phyloP scores from a whole-genome alignment of 2,888 invertebrate genomes.

The Oscheius myriophilus region DNA sequence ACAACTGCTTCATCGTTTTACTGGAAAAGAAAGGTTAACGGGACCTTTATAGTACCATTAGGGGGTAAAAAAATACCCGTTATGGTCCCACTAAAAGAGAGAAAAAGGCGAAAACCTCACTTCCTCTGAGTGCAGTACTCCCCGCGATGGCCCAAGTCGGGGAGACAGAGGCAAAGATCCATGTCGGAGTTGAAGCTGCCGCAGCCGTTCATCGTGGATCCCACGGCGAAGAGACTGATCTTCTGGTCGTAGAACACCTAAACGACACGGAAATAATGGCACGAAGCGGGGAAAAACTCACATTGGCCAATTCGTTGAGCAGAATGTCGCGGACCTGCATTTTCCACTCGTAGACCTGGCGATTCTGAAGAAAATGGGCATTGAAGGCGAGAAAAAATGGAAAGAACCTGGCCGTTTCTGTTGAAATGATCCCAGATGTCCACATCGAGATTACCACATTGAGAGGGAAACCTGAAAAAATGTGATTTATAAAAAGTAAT shows the following conservation, averaged over 20 bases:
- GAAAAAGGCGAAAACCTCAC: too few relatives aligned
- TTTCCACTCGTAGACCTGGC: slow-evolving; percentile 29
- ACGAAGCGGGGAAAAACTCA: neutral
- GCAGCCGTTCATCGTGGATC: slow-evolving; percentile 68
- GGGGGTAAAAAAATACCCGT: too few relatives aligned
- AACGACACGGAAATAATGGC: neutral
- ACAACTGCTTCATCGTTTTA: too few relatives aligned
- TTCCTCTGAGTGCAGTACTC: neutral
- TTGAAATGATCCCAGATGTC: slow-evolving; percentile 29
- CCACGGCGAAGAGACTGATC: slow-evolving; percentile 43
- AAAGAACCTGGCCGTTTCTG: slow-evolving; percentile 25
- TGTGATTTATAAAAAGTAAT: neutral
- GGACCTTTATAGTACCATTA: too few relatives aligned
- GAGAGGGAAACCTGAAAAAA: slow-evolving; percentile 11
- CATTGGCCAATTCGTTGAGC: slow-evolving; percentile 29
- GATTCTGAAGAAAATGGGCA: slow-evolving; percentile 9
- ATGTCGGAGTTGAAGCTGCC: slow-evolving; percentile 68
- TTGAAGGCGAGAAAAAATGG: too few relatives aligned
- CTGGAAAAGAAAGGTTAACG: neutral
- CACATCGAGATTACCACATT: neutral
- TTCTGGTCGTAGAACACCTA: slow-evolving; percentile 8
- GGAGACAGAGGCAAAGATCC: slow-evolving; percentile 63
- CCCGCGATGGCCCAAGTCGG: neutral
- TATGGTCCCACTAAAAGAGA: too few relatives aligned
- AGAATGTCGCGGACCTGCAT: slow-evolving; percentile 37